phyloP scores from a whole-genome alignment of 2,797 vertebrate species.

The Ispidina lecontei region DNA sequence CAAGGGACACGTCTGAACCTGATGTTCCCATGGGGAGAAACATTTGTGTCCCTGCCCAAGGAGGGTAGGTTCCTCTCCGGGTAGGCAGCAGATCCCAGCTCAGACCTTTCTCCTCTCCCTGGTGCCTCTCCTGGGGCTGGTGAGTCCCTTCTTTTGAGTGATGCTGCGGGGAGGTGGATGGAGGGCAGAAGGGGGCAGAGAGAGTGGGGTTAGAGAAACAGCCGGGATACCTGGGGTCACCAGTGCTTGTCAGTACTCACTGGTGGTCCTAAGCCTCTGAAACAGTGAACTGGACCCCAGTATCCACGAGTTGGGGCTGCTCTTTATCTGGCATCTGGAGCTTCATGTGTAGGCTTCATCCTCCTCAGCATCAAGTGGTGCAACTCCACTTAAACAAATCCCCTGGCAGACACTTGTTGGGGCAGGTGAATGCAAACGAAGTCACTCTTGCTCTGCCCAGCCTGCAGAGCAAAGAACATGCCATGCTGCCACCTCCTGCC shows the following conservation, averaged over 20 bases:
- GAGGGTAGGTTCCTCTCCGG: background rate
- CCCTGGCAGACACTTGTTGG: background rate
- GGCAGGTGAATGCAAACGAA: background rate
- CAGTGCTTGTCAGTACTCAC: background rate
- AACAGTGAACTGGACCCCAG: rapidly evolving
- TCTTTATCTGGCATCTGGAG: background rate
- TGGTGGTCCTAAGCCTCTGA: background rate
- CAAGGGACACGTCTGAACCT: background rate
- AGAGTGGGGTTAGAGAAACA: rapidly evolving
- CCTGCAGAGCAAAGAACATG: rapidly evolving
- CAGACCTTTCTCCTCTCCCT: background rate
- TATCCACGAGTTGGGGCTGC: background rate
- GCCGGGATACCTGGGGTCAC: background rate
- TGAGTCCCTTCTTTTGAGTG: background rate
- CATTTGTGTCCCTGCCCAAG: background rate
- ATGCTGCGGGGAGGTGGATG: background rate
- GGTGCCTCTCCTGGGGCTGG: background rate
- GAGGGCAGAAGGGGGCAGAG: background rate
- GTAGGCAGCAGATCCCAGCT: background rate
- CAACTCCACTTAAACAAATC: background rate
- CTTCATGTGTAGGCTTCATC: rapidly evolving
- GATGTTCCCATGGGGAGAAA: conserved; percentile 26
- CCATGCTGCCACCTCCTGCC: rapidly evolving
- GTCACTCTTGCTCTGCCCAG: rapidly evolving
- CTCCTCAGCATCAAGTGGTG: background rate